Conservation (phyloP, 1,140 invertebrate genomes). For the Coboldia fuscipes region DNA sequence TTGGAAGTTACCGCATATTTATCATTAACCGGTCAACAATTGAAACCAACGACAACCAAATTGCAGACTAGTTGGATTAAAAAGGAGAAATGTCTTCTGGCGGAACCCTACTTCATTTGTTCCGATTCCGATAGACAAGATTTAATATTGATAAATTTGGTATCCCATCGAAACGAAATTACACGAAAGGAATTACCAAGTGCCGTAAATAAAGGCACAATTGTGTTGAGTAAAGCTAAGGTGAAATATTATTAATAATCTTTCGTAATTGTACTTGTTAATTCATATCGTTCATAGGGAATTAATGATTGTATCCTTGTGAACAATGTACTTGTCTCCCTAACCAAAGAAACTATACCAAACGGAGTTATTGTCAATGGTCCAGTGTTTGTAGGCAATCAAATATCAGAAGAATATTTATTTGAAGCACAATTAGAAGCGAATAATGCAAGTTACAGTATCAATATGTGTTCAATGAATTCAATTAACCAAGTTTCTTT, state of each 20-base stretch:
- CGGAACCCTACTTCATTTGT: slow-evolving; percentile 39
- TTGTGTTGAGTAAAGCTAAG: no score
- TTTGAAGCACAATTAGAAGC: no score
- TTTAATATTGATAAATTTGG: slow-evolving; percentile 25
- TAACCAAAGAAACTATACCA: no score
- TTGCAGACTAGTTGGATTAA: slow-evolving; percentile 38
- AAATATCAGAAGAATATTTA: no score
- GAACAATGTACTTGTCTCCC: no score
- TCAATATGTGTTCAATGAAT: no score
- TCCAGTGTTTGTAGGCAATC: no score
- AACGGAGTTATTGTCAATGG: no score
- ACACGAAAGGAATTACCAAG: slow-evolving; percentile 3
- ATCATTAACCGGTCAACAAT: slow-evolving; percentile 37
- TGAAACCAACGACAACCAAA: slow-evolving; percentile 28
- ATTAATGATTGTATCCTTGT: slow-evolving; percentile 11
- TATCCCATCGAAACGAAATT: slow-evolving; percentile 14
- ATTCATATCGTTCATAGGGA: slow-evolving; percentile 10
- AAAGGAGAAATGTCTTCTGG: slow-evolving; percentile 38
- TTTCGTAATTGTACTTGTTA: no score
- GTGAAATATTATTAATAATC: no score
- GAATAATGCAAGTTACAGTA: no score
- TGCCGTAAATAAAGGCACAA: slow-evolving; percentile 1
- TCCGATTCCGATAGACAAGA: slow-evolving; percentile 20
- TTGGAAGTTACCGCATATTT: slow-evolving; percentile 48
- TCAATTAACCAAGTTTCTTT: no score